Conservation (phyloP, 2,888 invertebrate species). For the Trissolcus brochymenae region DNA sequence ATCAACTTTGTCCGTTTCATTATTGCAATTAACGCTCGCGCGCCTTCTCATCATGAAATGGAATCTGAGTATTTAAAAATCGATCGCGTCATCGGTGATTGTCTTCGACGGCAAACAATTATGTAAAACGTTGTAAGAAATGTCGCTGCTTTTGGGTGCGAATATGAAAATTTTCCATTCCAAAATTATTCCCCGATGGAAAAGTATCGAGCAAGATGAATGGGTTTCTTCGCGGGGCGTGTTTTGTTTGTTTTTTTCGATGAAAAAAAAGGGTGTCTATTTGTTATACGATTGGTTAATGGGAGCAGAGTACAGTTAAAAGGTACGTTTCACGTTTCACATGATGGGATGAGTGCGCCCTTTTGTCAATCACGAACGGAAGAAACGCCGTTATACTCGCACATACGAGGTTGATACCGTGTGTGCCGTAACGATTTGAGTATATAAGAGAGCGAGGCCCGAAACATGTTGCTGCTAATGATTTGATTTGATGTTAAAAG, state of each 20-base stretch:
- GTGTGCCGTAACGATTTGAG: conserved; percentile 14
- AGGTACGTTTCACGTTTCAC: conserved; percentile 32
- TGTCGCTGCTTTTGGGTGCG: background rate
- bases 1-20: conserved; percentile 19
- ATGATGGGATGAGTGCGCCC: conserved; percentile 13
- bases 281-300: conserved; percentile 7
- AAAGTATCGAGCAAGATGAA: background rate
- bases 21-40: conserved; percentile 33
- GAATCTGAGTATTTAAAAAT: conserved; percentile 22
- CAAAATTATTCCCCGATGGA: background rate
- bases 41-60: conserved; percentile 34
- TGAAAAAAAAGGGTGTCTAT: background rate
- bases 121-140: background rate
- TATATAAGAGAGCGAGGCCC: conserved; percentile 12
- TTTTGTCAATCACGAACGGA: conserved; percentile 41
- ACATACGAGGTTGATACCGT: conserved; percentile 28
- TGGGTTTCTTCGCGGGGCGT: background rate
- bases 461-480: conserved; percentile 31
- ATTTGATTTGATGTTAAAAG: conserved; percentile 26
- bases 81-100: conserved; percentile 20
- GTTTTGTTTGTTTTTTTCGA: background rate
- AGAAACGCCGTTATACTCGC: conserved; percentile 40
- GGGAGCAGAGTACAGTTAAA: conserved; percentile 34
- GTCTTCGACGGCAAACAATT: background rate
- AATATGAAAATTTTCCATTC: background rate